Evolutionary conservation across 2,113 vertebrate genomes (phyloP), one percentile per base, ranked within the genome.

Genomic region (Pachycephala philippinensis): DNA sequence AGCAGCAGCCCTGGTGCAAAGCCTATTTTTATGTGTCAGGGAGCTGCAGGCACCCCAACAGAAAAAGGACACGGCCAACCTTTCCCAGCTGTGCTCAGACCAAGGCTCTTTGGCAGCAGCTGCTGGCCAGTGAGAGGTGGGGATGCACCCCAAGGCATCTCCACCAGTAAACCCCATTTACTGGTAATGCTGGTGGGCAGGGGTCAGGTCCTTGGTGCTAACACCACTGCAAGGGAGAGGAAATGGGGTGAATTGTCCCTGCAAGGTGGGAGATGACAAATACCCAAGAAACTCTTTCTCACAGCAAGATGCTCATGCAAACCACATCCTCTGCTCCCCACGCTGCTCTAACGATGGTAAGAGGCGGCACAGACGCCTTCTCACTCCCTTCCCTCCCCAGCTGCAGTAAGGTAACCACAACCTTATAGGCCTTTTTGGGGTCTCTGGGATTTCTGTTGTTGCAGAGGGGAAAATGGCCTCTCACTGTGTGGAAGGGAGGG

Each of bases 251-350:
- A 61, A 53, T 20, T 0, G 5, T 12, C 40, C 40, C 82, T 76
- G n/a, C 1, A 10, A 87, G 45, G 54, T 44, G 47, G 81, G 52
- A 64, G 69, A 47, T 77, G 45, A 75, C 2, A 1, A 65, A 81
- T 40, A 78, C 57, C 18, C 7, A 0, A 89, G 49, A 81, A 95
- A 64, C 31, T 6, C 63, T 61, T 37, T 50, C 40, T 57, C 42
- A 40, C 15, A 80, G 75, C 4, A 13, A 78, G 42, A 30, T 82
- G 63, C 31, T 82, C 0, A 0, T 23, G n/a, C 47, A 90, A 93
- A 97, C 97, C 97, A 97, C 97, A 96, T 97, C 97, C 97, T 97
- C 80, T 47, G 15, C 80, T 76, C 63, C 24, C 37, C 61, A 20
- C 1, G 0, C 59, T 5, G 11, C 63, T 53, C 54, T 16, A 21